phyloP scores from a whole-genome alignment of 2,797 vertebrate genomes.

The Paratrypauchen microcephalus region DNA sequence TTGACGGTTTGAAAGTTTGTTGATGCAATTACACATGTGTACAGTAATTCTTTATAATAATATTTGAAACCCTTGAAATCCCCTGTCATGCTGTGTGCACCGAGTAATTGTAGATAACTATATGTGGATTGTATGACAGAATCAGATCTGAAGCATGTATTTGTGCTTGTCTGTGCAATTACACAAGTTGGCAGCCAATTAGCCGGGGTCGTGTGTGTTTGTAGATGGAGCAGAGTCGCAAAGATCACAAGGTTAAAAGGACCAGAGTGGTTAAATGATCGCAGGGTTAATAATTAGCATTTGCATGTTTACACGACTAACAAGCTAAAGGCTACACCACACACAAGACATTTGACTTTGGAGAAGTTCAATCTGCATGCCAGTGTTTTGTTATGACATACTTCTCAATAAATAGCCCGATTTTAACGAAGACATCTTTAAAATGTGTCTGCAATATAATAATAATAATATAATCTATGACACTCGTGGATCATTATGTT shows the following conservation, averaged over 20 bases:
- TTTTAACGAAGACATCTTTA: background rate
- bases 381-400: background rate
- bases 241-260: background rate
- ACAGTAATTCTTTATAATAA: no score
- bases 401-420: no score
- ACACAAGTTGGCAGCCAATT: background rate
- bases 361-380: background rate
- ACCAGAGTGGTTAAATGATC: background rate
- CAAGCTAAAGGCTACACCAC: constrained; percentile 3
- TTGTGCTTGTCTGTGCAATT: background rate
- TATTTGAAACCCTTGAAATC: background rate
- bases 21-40: background rate
- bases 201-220: background rate
- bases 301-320: constrained; percentile 1
- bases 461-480: no score
- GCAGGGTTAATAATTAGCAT: constrained; percentile 1
- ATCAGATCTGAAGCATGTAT: background rate
- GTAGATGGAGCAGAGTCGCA: background rate
- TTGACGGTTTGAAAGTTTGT: background rate
- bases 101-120: background rate
- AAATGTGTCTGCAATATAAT: no score
- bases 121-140: background rate
- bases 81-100: background rate
- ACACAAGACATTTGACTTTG: background rate
- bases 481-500: no score